Conservation (phyloP, 1,140 invertebrate species). For the Pseudomyrmex dendroicus region DNA sequence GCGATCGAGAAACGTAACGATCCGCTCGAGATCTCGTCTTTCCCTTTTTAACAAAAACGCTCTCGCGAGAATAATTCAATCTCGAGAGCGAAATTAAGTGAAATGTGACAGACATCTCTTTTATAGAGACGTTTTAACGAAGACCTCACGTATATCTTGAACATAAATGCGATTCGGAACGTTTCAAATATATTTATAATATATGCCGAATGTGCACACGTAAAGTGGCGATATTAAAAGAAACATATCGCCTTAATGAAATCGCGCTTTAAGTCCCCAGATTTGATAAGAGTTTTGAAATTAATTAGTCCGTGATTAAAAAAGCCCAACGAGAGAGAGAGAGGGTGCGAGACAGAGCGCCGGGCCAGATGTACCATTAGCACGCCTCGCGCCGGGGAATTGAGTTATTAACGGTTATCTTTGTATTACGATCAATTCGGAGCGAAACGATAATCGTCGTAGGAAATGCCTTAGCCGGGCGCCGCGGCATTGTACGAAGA, state of each 20-base stretch:
- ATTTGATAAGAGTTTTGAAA: slow-evolving; percentile 16
- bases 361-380: slow-evolving; percentile 60
- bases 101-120: background rate
- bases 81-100: background rate
- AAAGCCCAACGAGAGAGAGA: slow-evolving; percentile 4
- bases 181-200: background rate
- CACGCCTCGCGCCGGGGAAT: slow-evolving; percentile 59
- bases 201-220: background rate
- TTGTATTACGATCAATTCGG: slow-evolving; percentile 76
- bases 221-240: background rate
- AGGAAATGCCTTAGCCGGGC: slow-evolving; percentile 61
- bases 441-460: slow-evolving; percentile 74
- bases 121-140: background rate
- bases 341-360: slow-evolving; percentile 17
- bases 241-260: background rate
- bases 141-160: too few species aligned
- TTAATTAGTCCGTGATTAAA: slow-evolving; percentile 33
- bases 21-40: too few species aligned
- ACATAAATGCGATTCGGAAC: too few species aligned
- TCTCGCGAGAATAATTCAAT: background rate
- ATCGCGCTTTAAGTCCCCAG: background rate
- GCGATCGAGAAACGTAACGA: too few species aligned
- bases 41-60: too few species aligned
- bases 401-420: slow-evolving; percentile 75
- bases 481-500: background rate